Base-by-base conservation (phyloP, 2,113 vertebrate genomes). In the Myotis lucifugus region DNA sequence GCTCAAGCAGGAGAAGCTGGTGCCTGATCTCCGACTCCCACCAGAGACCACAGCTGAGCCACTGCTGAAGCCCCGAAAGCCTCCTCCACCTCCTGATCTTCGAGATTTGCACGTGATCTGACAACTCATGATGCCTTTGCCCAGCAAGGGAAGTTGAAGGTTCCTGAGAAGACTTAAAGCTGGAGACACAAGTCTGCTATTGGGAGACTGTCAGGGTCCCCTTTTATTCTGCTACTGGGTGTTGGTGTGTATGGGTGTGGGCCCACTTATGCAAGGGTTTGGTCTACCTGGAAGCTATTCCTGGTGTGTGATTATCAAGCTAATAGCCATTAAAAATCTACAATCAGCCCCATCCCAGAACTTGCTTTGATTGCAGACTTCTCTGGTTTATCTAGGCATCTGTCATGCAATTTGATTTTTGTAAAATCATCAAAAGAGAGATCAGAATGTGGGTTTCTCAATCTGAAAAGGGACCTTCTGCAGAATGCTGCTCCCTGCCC, bases 361-460 rank as follows among this genome's bases (percentile, higher is more conserved):
- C 67, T 91, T 96, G 97, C 96, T 97, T 94, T 48, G 94, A 90
- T 85, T 97, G 96, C 97, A 56, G 85, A 96, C 73, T 37, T 88
- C 59, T 93, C 67, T 42, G 85, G 72, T 96, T 97, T 97, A 97
- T 97, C 96, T 96, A 88, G 21, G 7, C 87, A 96, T 97, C 97
- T 96, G 84, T 94, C 92, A 94, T 3, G 67, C 94, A 82, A 88
- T 95, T 96, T 81, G 48, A 76, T 92, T 97, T 97, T 85, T 97
- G 95, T 97, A 94, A 96, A 94, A 97, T 97, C 97, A 97, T 97
- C 97, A 97, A 2, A 96, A 96, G 67, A 94, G 56, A 93, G 85
- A 85, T 96, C 91, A 94, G 77, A 37, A 64, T 40, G 66, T 52
- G 82, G 66, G 70, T 96, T 97, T 96, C 96, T 87, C 93, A 96